These are phyloP conservation scores for Hepsetus odoe DNA, from an alignment of 2,113 vertebrate species.

Conservation along the genomic window DNA sequence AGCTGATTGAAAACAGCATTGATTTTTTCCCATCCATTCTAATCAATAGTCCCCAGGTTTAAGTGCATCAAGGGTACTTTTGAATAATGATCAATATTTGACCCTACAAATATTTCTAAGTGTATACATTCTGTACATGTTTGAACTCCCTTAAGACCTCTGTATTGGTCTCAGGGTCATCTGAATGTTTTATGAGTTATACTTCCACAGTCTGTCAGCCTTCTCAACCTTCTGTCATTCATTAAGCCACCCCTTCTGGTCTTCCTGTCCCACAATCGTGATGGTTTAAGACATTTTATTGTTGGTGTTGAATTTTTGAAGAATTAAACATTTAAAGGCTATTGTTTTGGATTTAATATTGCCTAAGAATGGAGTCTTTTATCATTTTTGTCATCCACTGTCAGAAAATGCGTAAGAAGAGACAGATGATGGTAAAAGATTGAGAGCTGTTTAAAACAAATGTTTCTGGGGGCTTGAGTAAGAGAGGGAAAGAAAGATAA, in stretches of 20 bases:
- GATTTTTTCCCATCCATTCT: constrained; percentile 50
- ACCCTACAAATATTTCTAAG: constrained; percentile 55
- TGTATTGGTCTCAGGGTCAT: not conserved
- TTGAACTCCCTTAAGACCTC: constrained; percentile 30
- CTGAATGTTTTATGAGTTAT: constrained; percentile 34
- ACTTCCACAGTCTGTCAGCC: constrained; percentile 24
- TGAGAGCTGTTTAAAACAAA: constrained; percentile 21
- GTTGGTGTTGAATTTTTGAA: constrained; percentile 10
- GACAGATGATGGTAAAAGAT: not conserved
- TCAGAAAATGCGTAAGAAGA: not conserved
- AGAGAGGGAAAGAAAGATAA: not conserved
- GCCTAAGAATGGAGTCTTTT: not conserved
- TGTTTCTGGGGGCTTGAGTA: constrained; percentile 27
- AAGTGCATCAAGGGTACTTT: constrained; percentile 53
- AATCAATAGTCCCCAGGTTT: constrained; percentile 45
- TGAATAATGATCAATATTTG: constrained; percentile 52
- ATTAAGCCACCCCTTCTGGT: constrained; percentile 10
- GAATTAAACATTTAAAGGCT: constrained; percentile 26
- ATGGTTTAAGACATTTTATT: not conserved
- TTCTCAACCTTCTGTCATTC: constrained; percentile 23
- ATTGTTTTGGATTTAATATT: constrained; percentile 18
- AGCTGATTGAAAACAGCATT: constrained; percentile 45
- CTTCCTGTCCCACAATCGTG: not conserved
- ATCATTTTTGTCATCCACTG: too few relatives aligned
- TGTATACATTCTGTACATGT: constrained; percentile 46